Conservation (phyloP, 2,888 invertebrate species). For the Papilio gigon region DNA sequence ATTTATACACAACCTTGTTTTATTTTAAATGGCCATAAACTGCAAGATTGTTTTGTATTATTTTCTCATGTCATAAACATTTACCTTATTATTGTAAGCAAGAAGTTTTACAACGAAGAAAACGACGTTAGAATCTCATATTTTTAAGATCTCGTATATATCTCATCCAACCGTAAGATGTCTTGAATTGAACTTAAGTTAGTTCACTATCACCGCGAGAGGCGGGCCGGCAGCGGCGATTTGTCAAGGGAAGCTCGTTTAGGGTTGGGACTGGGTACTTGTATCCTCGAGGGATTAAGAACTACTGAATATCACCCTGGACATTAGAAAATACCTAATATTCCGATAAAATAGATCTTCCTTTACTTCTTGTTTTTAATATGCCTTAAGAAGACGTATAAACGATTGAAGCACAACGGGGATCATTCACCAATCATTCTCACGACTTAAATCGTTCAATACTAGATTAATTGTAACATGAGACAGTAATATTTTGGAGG, state of each 20-base stretch:
- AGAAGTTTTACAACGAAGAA: background rate
- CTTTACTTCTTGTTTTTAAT: background rate
- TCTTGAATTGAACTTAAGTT: conserved; percentile 56
- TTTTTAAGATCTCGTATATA: background rate
- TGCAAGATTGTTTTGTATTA: too few species aligned
- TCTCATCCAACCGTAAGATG: conserved; percentile 16
- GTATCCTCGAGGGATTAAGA: conserved; percentile 73
- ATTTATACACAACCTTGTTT: background rate
- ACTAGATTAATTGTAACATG: background rate
- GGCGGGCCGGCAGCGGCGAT: conserved; percentile 69
- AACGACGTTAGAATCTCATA: background rate
- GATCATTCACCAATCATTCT: conserved; percentile 8
- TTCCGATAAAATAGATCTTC: conserved; percentile 30
- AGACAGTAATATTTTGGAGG: conserved; percentile 17
- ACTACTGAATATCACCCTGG: conserved; percentile 59
- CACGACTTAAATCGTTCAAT: background rate
- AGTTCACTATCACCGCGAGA: conserved; percentile 75
- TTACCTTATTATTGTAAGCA: background rate
- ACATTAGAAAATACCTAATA: conserved; percentile 43
- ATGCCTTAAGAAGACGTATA: too few species aligned
- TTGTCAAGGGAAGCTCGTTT: conserved; percentile 76
- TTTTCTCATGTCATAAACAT: background rate
- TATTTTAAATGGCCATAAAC: background rate
- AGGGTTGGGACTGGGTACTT: conserved; percentile 71
- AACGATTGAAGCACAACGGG: background rate